Percentiles rank a stretch among this genome's conserved stretches.
Evolutionary conservation across 2,888 invertebrate species (phyloP).

Genomic region (Stramonita haemastoma): DNA sequence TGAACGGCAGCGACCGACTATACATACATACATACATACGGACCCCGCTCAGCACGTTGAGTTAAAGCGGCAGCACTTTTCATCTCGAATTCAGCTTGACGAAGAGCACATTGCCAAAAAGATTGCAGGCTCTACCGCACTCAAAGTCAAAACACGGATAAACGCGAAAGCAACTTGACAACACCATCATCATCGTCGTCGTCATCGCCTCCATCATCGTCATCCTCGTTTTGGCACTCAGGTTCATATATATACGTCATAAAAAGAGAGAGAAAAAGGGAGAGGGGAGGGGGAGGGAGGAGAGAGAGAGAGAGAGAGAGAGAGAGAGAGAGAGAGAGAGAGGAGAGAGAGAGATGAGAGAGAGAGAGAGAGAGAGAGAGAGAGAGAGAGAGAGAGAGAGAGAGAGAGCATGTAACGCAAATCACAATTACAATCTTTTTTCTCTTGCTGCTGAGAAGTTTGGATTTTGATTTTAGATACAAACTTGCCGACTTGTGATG

Average conservation of each 20-base stretch:
- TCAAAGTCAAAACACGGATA: background rate
- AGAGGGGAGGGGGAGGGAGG: background rate
- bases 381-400: too few relatives aligned
- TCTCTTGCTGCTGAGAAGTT: too few relatives aligned
- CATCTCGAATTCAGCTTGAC: slow-evolving; percentile 14
- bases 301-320: background rate
- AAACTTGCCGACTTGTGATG: too few relatives aligned
- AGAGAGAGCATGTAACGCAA: background rate
- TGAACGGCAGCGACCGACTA: background rate
- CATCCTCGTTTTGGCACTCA: background rate
- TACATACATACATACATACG: background rate
- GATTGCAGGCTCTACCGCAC: slow-evolving; percentile 2
- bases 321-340: background rate
- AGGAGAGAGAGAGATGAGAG: background rate
- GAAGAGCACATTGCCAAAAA: background rate
- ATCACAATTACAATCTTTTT: too few relatives aligned
- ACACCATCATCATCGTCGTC: background rate
- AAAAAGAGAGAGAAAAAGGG: background rate
- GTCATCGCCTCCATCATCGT: background rate
- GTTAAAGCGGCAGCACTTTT: slow-evolving; percentile 9
- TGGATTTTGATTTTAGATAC: too few relatives aligned
- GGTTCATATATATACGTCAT: too few relatives aligned
- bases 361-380: background rate
- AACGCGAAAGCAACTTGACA: slow-evolving; percentile 17
- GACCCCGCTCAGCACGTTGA: background rate